Percentiles rank a stretch among this genome's conserved stretches.
Evolutionary conservation across 2,113 vertebrate genomes (phyloP).

Genomic region (Ochotona princeps): DNA sequence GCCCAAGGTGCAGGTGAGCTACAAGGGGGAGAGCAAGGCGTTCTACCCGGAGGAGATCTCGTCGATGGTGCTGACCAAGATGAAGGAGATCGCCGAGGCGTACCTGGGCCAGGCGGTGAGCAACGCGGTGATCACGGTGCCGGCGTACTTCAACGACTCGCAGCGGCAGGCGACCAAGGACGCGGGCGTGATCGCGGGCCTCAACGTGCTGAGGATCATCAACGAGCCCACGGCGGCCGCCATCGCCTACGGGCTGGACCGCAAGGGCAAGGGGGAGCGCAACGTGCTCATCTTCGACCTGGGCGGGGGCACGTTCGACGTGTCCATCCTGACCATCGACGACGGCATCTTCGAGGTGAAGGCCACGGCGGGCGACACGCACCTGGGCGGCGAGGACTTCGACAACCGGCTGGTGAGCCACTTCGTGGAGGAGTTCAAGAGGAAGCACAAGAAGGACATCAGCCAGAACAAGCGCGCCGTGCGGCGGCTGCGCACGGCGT

Average conservation of each 20-base stretch:
- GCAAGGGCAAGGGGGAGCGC: constrained; percentile 90
- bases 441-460: constrained; percentile 95
- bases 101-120: constrained; percentile 91
- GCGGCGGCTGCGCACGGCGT: constrained; percentile 92
- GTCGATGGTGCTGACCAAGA: constrained; percentile 95
- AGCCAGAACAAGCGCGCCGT: constrained; percentile 93
- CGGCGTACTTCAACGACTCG: constrained; percentile 95
- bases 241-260: constrained; percentile 94
- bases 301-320: constrained; percentile 95
- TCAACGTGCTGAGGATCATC: constrained; percentile 94
- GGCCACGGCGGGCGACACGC: constrained; percentile 94
- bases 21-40: constrained; percentile 92
- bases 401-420: constrained; percentile 95
- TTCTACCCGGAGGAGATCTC: constrained; percentile 95
- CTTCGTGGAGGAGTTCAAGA: constrained; percentile 93
- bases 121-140: constrained; percentile 94
- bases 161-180: constrained; percentile 95
- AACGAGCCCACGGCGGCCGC: constrained; percentile 95
- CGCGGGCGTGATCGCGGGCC: constrained; percentile 91
- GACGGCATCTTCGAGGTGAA: constrained; percentile 97
- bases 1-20: constrained; percentile 93
- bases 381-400: constrained; percentile 94
- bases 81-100: constrained; percentile 95
- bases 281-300: constrained; percentile 95
- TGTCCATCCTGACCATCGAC: constrained; percentile 95